Base-by-base conservation (phyloP, 1,140 invertebrate species). In the Philaenus spumarius region DNA sequence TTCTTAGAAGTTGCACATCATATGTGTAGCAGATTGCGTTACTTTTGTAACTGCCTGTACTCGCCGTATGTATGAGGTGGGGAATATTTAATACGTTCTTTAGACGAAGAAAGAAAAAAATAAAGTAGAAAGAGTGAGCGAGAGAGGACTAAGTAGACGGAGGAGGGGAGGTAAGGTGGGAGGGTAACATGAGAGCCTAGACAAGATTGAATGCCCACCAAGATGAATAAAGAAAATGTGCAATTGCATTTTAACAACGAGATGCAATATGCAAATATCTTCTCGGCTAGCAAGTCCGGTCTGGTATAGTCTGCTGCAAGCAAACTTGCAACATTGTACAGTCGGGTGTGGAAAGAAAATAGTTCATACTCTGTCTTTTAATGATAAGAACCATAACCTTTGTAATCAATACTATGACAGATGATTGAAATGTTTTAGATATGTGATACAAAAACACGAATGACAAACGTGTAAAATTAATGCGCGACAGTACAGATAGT, bases 181-280 rank as follows among this genome's bases (percentile, higher is more conserved):
- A 47, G 43, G 40, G 43, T 12, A 23, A 22, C 15, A 17, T 22
- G 34, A 47, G 52, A 24, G 15, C 34, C 40, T 48, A 57, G 55
- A 57, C 55, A 57, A 57, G 55, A 57, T 57, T 57, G 55, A 57
- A 57, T 45, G 46, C 55, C 20, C 45, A 48, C 43, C 20, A 42
- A 47, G 55, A 57, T 57, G 55, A 57, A 57, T 57, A 57, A 57
- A 57, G 55, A 57, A 30, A 57, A 57, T 48, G 43, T 57, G 55
- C 55, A 57, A 57, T 57, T 57, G 55, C 55, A 57, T 57, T 57
- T 57, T 48, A 57, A 57, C 55, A 57, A 48, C 55, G 45, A 55
- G 55, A 57, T 57, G 55, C 55, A 57, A 37, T 57, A 57, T 57
- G 55, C 55, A 47, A 57, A 57, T 57, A 48, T 26, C 50, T 26